phyloP scores from a whole-genome alignment of 1,140 invertebrate genomes.

The Pinna nobilis region DNA sequence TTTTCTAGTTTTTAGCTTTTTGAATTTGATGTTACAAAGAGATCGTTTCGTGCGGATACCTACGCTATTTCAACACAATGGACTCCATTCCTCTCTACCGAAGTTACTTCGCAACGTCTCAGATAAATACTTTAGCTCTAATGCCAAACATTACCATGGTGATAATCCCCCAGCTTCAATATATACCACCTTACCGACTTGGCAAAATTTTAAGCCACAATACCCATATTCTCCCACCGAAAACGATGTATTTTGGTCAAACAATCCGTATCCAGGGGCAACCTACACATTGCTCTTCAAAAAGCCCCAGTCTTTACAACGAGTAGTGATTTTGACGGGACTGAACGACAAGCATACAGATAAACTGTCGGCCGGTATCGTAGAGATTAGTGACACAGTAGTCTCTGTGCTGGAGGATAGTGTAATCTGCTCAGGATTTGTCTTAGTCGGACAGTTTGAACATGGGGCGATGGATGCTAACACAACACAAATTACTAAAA shows the following conservation, averaged over 20 bases:
- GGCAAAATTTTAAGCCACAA: not conserved
- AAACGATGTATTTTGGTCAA: slow-evolving; percentile 16
- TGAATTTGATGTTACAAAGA: slow-evolving; percentile 9
- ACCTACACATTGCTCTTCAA: slow-evolving; percentile 6
- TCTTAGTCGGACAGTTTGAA: not conserved
- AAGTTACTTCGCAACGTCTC: not conserved
- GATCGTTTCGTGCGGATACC: not conserved
- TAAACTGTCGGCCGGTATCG: not conserved
- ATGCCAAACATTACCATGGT: not conserved
- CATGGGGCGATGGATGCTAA: not conserved
- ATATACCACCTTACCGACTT: not conserved
- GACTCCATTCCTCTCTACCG: slow-evolving; percentile 2
- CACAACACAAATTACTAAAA: not conserved
- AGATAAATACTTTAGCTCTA: not conserved
- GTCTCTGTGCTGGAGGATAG: not conserved
- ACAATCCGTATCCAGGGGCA: not conserved
- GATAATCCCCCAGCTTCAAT: slow-evolving; percentile 5
- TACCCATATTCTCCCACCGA: slow-evolving; percentile 2
- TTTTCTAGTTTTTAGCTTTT: slow-evolving; percentile 71
- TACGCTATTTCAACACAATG: slow-evolving; percentile 3
- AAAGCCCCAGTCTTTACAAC: not conserved
- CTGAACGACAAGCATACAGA: not conserved
- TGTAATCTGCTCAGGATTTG: not conserved
- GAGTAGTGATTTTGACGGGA: slow-evolving; percentile 2
- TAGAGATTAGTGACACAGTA: not conserved